Conservation (phyloP, 2,113 vertebrate genomes). For the Hassar affinis region DNA sequence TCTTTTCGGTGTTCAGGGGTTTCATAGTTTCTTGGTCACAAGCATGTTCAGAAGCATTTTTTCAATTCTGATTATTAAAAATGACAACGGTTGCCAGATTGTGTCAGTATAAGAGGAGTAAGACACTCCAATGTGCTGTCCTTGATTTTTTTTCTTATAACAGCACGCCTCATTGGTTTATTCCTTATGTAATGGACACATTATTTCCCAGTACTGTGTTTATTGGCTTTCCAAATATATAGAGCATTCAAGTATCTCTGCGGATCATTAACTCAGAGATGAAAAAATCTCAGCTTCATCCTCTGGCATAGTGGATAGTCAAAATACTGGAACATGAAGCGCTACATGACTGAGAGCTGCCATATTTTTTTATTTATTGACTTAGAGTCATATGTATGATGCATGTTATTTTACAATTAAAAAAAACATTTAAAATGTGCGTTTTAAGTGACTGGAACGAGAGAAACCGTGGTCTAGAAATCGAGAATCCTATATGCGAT, state of each 20-base stretch:
- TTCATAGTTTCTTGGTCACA: neutral
- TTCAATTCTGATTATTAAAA: too few relatives aligned
- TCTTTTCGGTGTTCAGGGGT: neutral
- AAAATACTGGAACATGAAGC: neutral
- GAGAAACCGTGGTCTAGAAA: neutral
- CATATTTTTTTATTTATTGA: conserved; percentile 2
- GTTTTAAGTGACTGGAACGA: neutral
- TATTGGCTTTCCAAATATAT: neutral
- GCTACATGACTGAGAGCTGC: neutral
- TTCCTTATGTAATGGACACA: neutral
- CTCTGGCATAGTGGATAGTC: neutral
- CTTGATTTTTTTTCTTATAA: neutral
- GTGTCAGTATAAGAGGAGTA: neutral
- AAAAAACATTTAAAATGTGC: neutral
- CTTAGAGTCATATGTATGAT: neutral
- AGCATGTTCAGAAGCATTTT: neutral
- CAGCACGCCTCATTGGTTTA: neutral
- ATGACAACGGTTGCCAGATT: neutral
- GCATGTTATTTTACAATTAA: neutral
- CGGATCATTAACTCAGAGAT: neutral
- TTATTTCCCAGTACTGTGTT: neutral
- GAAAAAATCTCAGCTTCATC: neutral
- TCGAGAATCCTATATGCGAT: neutral
- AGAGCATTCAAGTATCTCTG: neutral
- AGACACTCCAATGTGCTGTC: neutral